Evolutionary conservation across 92 coral and sea anemone species (phyloP), one percentile per base, ranked within the genome.

Genomic region (Diadumene lineata): DNA sequence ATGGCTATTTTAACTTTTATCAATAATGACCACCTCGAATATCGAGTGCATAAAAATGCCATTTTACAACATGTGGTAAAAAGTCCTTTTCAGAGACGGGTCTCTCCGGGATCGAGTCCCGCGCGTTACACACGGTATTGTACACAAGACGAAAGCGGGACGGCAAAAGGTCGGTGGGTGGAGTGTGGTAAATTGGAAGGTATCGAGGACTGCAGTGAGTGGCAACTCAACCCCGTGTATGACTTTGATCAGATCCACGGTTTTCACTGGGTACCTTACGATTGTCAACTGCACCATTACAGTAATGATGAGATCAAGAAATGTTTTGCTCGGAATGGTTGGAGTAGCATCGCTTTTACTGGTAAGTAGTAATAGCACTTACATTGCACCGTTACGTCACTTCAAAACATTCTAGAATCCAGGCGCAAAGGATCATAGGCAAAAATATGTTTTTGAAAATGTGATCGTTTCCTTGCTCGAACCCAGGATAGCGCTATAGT

Each of bases 201-300:
- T 8, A 82, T 94, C 31, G 98, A 94, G 87, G 77, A 64, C 25
- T 94, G 98, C 34, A 84, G 92, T 28, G 76, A 75, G 30, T 94
- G 97, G 98, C 97, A 90, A 64, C 85, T 88, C 26, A 86, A 84
- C 46, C 81, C 84, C 11, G 84, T 76, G 38, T 92, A 77, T 30
- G 98, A 94, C 73, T 94, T 94, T 72, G 98, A 94, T 71, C 92
- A 92, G 68, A 87, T 85, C 64, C 97, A 94, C 66, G 92, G 96
- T 2, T 94, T 88, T 60, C 93, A 88, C 62, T 94, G 98, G 98
- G 72, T 94, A 33, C 98, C 98, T 1, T 94, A 86, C 44, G 66
- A 81, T 25, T 94, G 98, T 58, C 98, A 94, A 61, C 90, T 92
- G 58, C 98, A 94, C 74, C 92, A 92, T 60, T 94, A 94, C 82